These are phyloP conservation scores for Cyprinodon diabolis DNA, from an alignment of 2,797 vertebrate genomes.

Conservation along the genomic window DNA sequence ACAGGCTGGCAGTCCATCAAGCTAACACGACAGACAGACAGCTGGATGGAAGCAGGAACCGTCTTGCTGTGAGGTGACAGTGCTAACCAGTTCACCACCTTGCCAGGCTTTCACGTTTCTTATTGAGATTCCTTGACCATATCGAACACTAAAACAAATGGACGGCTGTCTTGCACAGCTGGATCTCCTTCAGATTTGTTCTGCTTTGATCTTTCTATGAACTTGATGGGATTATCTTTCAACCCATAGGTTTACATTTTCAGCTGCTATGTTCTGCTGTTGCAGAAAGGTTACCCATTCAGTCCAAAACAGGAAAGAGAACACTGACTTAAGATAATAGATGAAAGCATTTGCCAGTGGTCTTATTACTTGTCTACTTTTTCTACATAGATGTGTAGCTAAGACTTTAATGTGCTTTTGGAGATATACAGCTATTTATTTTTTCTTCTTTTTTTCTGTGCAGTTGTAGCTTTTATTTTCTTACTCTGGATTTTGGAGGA, in stretches of 20 bases:
- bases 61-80: constrained; percentile 10
- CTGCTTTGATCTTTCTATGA: background rate
- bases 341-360: background rate
- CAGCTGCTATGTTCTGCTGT: background rate
- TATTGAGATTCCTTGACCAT: background rate
- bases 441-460: background rate
- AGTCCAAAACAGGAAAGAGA: background rate
- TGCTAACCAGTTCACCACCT: background rate
- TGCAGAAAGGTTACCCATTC: background rate
- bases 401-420: background rate
- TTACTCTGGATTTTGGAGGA: background rate
- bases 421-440: background rate
- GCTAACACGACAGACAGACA: constrained; percentile 2
- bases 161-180: background rate
- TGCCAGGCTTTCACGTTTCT: background rate
- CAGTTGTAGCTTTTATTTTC: background rate
- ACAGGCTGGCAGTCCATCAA: constrained; percentile 7
- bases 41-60: background rate
- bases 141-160: constrained; percentile 6
- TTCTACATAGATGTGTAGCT: background rate
- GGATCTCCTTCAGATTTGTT: constrained; percentile 1
- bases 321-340: background rate
- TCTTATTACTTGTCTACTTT: background rate
- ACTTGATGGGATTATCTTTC: background rate
- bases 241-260: background rate